Evolutionary conservation across 2,797 vertebrate species (phyloP), one percentile per base, ranked within the genome.

Genomic region (Mallotus villosus): DNA sequence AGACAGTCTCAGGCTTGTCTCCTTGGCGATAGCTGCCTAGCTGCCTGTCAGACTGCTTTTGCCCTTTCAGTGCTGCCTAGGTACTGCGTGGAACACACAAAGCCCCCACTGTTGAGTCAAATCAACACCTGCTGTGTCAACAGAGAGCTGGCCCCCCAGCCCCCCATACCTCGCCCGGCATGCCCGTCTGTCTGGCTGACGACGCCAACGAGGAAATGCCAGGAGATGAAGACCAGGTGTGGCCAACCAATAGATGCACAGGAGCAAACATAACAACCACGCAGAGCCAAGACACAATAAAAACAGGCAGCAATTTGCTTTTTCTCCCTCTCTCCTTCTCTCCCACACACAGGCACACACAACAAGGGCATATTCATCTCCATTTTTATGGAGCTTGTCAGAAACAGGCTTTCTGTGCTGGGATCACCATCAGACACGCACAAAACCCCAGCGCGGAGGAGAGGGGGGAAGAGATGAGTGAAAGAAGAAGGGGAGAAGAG

Each of bases 91-190:
- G 81, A 78, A 80, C 81, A 84, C 86, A 92, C 88, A 92, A 90
- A 90, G 85, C 57, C 37, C 69, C 81, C 76, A 77, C 84, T 88
- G 83, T 89, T 81, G 70, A 87, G 79, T 77, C 76, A 86, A 84
- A 87, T 89, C 84, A 85, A 87, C 90, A 90, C 87, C 86, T 89
- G 87, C 87, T 91, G 89, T 86, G 82, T 90, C 84, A 90, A 91
- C 85, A 91, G 74, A 83, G 80, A 74, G 64, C 67, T 19, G 59
- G 66, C 67, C 68, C 76, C 67, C 25, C 41, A 19, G 16, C 73
- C 67, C 67, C 41, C 25, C 12, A 14, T 41, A 41, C 37, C 37
- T 41, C 37, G 6, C 37, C 9, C 37, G 9, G 8, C 37, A 11
- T 53, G 41, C 34, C 46, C 14, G n/a, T 32, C 65, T 27, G 59